Evolutionary conservation across 2,113 vertebrate species (phyloP).

Genomic region (Azemiops feae): DNA sequence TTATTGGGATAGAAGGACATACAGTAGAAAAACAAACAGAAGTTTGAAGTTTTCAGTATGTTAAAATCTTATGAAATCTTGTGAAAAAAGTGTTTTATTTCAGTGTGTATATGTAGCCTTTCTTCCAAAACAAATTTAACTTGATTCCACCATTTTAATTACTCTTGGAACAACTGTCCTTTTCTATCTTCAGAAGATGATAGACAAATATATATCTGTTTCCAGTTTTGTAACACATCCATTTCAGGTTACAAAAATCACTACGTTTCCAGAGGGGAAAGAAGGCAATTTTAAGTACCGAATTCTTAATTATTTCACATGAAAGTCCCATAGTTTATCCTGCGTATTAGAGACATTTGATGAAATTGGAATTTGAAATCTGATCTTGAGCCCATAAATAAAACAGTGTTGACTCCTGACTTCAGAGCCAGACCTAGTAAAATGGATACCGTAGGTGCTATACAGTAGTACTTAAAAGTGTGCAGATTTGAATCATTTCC

Average conservation of each 20-base stretch:
- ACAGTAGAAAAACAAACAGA: background rate
- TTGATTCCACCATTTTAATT: constrained; percentile 16
- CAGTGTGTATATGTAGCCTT: background rate
- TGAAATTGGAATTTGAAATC: background rate
- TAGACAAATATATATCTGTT: constrained; percentile 8
- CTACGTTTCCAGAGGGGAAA: constrained; percentile 38
- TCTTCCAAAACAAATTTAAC: constrained; percentile 1
- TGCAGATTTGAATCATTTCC: background rate
- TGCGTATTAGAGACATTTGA: background rate
- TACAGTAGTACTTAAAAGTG: background rate
- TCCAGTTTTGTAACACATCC: background rate
- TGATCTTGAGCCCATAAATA: background rate
- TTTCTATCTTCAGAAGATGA: background rate
- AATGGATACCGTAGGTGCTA: background rate
- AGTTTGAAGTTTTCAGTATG: background rate
- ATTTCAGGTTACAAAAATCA: constrained; percentile 3
- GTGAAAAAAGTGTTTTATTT: background rate
- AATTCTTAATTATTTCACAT: background rate
- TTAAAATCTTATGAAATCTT: background rate
- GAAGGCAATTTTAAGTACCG: constrained; percentile 6
- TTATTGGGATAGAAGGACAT: background rate
- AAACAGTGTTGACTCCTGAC: background rate
- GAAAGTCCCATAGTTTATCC: background rate
- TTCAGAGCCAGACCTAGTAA: background rate
- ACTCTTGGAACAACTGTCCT: constrained; percentile 15